Conservation (phyloP, 2,888 invertebrate species). For the Cephonodes hylas region DNA sequence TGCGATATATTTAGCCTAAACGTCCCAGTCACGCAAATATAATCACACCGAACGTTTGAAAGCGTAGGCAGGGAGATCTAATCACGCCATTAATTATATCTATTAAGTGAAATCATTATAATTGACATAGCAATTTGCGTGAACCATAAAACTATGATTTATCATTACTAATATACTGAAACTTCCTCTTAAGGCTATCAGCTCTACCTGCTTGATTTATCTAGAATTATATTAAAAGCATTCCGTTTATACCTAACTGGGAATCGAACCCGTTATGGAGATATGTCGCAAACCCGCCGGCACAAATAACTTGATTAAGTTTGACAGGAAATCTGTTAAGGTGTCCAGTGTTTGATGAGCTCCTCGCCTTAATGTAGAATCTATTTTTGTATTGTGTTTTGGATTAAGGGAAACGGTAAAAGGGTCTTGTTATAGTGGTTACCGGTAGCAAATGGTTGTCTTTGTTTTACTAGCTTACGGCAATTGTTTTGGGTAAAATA, state of each 20-base stretch:
- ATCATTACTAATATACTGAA: neutral
- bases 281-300: constrained; percentile 26
- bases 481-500: neutral
- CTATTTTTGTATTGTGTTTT: neutral
- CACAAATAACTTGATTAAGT: constrained; percentile 41
- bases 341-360: neutral
- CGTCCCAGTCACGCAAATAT: neutral
- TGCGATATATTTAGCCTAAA: too few species aligned
- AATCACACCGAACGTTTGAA: neutral
- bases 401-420: neutral
- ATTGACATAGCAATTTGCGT: neutral
- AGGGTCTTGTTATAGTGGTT: neutral
- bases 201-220: constrained; percentile 18
- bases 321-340: constrained; percentile 35
- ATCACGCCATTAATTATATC: neutral
- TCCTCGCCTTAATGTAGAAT: neutral
- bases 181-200: constrained; percentile 21
- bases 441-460: neutral
- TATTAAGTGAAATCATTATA: neutral
- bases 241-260: constrained; percentile 32
- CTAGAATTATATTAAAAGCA: constrained; percentile 26
- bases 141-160: neutral
- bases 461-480: neutral
- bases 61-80: neutral
- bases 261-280: constrained; percentile 31